Percentiles rank a stretch among this genome's conserved stretches.
phyloP scores from a whole-genome alignment of 2,113 vertebrate species.

The Scartelaos histophorus region DNA sequence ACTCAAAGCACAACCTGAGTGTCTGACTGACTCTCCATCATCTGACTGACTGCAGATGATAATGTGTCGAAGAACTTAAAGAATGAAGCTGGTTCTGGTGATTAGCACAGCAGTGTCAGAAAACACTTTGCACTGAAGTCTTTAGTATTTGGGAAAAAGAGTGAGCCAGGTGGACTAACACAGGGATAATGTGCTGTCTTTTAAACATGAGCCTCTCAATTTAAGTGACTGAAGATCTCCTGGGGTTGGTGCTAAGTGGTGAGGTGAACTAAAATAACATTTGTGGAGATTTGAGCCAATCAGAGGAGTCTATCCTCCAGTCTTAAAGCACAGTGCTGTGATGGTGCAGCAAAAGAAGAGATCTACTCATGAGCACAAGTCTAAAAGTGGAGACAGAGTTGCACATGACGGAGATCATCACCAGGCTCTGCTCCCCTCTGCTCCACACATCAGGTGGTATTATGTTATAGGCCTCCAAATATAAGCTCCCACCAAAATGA shows the following conservation, averaged over 20 bases:
- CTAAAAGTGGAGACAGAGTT: background rate
- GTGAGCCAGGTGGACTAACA: background rate
- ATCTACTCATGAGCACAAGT: conserved; percentile 17
- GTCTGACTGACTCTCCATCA: no score
- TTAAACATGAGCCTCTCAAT: background rate
- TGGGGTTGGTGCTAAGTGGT: conserved; percentile 29
- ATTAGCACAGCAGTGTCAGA: background rate
- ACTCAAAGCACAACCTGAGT: background rate
- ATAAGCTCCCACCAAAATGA: background rate
- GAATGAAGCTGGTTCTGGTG: no score
- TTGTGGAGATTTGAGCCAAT: conserved; percentile 34
- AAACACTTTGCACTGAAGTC: background rate
- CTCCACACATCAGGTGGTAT: background rate
- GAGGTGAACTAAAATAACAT: conserved; percentile 31
- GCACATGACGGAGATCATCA: background rate
- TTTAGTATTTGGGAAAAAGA: background rate
- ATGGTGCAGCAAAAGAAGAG: conserved; percentile 6
- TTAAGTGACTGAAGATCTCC: conserved; percentile 6
- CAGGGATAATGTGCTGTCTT: background rate
- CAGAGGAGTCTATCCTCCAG: conserved; percentile 20
- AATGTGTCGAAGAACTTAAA: background rate
- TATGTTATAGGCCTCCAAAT: conserved; percentile 3
- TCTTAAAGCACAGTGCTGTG: conserved; percentile 16
- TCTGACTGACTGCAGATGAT: background rate
- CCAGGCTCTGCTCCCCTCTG: background rate